These are phyloP conservation scores for Lysiphlebus fabarum DNA, from an alignment of 1,140 invertebrate species.

Conservation along the genomic window DNA sequence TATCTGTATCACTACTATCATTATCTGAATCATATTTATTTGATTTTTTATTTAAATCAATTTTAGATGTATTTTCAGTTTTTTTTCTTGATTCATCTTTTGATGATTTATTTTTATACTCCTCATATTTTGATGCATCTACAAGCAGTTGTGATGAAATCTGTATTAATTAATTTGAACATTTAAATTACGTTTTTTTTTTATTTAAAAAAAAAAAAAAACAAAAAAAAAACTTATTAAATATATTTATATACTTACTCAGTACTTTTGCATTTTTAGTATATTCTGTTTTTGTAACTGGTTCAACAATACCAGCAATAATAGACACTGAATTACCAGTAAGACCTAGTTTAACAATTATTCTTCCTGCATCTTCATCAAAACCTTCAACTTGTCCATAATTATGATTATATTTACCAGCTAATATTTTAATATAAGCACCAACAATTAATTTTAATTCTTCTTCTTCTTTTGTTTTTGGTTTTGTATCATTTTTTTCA, in stretches of 20 bases:
- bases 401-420: slow-evolving; percentile 69
- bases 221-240: neutral
- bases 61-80: slow-evolving; percentile 17
- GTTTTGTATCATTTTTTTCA: slow-evolving; percentile 41
- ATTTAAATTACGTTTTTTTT: slow-evolving; percentile 29
- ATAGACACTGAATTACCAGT: slow-evolving; percentile 67
- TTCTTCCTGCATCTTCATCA: slow-evolving; percentile 78
- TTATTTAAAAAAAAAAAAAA: neutral
- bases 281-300: slow-evolving; percentile 76
- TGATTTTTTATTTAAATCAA: slow-evolving; percentile 20
- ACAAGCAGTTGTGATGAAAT: slow-evolving; percentile 33
- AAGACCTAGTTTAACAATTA: slow-evolving; percentile 76
- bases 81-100: slow-evolving; percentile 38
- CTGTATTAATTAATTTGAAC: slow-evolving; percentile 34
- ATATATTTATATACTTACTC: slow-evolving; percentile 60
- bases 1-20: slow-evolving; percentile 30
- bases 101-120: slow-evolving; percentile 62
- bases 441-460: slow-evolving; percentile 65
- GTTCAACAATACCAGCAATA: slow-evolving; percentile 73
- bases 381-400: slow-evolving; percentile 84
- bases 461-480: slow-evolving; percentile 59
- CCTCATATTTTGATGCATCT: slow-evolving; percentile 68
- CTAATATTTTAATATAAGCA: slow-evolving; percentile 68
- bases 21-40: slow-evolving; percentile 25
- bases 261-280: slow-evolving; percentile 75